Evolutionary conservation across 2,797 vertebrate genomes (phyloP).

Genomic region (Sarcoramphus papa): DNA sequence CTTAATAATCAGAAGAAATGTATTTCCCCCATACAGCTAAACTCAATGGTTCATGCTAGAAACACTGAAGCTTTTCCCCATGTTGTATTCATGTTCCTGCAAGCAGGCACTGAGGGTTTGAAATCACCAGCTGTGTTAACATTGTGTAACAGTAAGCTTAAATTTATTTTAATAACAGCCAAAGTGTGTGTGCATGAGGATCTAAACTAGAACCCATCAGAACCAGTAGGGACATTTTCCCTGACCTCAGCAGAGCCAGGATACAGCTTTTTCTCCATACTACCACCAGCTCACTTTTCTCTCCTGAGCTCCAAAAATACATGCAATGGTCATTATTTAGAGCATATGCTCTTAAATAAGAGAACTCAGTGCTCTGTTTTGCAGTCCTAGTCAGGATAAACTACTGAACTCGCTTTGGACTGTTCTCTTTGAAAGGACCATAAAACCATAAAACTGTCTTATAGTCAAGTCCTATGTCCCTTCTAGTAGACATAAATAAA

Average conservation of each 20-base stretch:
- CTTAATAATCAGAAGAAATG: constrained; percentile 5
- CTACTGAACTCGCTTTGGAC: not conserved
- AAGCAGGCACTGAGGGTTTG: not conserved
- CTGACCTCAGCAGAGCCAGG: not conserved
- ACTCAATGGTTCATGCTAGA: not conserved
- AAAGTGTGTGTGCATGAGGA: not conserved
- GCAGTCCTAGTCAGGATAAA: not conserved
- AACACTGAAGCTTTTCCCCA: not conserved
- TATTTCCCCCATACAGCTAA: not conserved
- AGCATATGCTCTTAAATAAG: not conserved
- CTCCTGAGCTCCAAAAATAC: not conserved
- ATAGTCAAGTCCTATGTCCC: not conserved
- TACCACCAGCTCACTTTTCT: not conserved
- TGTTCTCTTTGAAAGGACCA: not conserved
- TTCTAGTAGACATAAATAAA: not conserved
- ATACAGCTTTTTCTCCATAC: not conserved
- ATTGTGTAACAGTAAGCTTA: not conserved
- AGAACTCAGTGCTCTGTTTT: not conserved
- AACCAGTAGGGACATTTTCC: not conserved
- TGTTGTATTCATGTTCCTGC: not conserved
- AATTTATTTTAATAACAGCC: not conserved
- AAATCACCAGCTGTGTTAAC: constrained; percentile 2
- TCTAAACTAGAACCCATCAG: not conserved
- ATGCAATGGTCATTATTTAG: not conserved
- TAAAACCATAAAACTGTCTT: not conserved